A percentile compares a stretch with the other conserved stretches of the same genome.
Evolutionary conservation across 2,797 vertebrate species (phyloP).

Genomic region (Alfaro cultratus): DNA sequence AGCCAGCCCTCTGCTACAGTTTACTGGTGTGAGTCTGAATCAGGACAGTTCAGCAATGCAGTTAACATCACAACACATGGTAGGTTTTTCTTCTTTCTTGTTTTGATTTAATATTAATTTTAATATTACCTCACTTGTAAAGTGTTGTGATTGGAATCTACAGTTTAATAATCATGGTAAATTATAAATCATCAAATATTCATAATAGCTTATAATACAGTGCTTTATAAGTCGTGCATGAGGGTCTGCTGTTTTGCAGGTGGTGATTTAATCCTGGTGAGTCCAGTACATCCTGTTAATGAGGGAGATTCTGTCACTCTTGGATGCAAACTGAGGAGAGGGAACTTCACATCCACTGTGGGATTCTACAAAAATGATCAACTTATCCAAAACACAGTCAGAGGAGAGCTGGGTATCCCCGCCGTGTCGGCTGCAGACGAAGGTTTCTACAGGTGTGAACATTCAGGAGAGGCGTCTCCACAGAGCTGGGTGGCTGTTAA

Average conservation of each 20-base stretch:
- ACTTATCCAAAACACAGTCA: conserved; percentile 20
- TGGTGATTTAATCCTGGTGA: conserved; percentile 3
- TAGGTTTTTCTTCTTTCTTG: too few relatives aligned
- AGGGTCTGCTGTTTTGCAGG: conserved; percentile 12
- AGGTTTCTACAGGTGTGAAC: neutral
- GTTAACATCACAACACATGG: neutral
- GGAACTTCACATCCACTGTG: neutral
- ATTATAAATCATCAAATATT: too few relatives aligned
- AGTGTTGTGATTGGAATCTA: too few relatives aligned
- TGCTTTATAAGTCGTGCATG: too few relatives aligned
- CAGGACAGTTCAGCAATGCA: conserved; percentile 15
- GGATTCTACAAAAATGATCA: conserved; percentile 47
- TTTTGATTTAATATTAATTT: too few relatives aligned
- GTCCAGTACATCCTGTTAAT: conserved; percentile 45
- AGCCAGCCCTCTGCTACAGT: neutral
- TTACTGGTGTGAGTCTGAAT: conserved; percentile 18
- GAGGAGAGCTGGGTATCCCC: conserved; percentile 30
- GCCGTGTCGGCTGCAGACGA: neutral
- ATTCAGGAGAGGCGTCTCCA: neutral
- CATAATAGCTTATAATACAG: too few relatives aligned
- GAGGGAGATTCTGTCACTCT: conserved; percentile 45
- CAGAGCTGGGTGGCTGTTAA: conserved; percentile 35
- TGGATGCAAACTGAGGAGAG: conserved; percentile 11
- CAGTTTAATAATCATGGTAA: too few relatives aligned
- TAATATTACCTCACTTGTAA: too few relatives aligned